Conservation (phyloP, 2,888 invertebrate genomes). For the Spialia ferax region DNA sequence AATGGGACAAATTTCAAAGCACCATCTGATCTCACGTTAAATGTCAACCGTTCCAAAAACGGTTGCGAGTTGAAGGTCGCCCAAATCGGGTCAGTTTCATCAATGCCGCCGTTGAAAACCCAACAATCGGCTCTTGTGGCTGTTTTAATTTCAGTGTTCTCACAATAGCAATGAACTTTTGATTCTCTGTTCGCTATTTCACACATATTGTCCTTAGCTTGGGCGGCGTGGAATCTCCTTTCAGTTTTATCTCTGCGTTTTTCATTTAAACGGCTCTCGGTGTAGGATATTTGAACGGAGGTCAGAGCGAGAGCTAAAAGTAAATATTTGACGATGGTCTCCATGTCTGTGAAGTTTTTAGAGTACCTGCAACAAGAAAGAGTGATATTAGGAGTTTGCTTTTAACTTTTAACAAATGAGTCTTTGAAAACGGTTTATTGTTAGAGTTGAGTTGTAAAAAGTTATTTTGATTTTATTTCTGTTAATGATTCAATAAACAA, state of each 20-base stretch:
- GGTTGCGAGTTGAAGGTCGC: conserved; percentile 90
- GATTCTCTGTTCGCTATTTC: conserved; percentile 84
- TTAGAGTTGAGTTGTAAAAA: conserved; percentile 15
- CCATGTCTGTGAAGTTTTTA: conserved; percentile 68
- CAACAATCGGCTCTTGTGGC: conserved; percentile 92
- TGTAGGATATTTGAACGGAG: conserved; percentile 83
- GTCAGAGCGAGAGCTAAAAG: conserved; percentile 81
- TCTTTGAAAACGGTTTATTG: conserved; percentile 13
- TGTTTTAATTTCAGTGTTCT: conserved; percentile 80
- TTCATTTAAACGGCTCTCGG: conserved; percentile 84
- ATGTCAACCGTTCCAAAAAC: conserved; percentile 88
- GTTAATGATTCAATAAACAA: conserved; percentile 24
- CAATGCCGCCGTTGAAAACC: conserved; percentile 90
- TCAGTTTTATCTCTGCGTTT: conserved; percentile 84
- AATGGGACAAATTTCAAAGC: conserved; percentile 91
- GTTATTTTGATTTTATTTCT: neutral
- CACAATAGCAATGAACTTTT: conserved; percentile 90
- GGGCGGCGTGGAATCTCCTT: conserved; percentile 70
- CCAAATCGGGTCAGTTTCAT: conserved; percentile 91
- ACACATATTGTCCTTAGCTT: conserved; percentile 85
- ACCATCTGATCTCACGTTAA: conserved; percentile 90
- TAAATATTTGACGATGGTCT: conserved; percentile 82
- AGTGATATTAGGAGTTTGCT: conserved; percentile 20
- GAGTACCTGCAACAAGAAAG: conserved; percentile 76
- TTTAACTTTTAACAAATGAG: conserved; percentile 23